These are phyloP conservation scores for Sylvia atricapilla DNA, from an alignment of 2,113 vertebrate species.

Conservation along the genomic window DNA sequence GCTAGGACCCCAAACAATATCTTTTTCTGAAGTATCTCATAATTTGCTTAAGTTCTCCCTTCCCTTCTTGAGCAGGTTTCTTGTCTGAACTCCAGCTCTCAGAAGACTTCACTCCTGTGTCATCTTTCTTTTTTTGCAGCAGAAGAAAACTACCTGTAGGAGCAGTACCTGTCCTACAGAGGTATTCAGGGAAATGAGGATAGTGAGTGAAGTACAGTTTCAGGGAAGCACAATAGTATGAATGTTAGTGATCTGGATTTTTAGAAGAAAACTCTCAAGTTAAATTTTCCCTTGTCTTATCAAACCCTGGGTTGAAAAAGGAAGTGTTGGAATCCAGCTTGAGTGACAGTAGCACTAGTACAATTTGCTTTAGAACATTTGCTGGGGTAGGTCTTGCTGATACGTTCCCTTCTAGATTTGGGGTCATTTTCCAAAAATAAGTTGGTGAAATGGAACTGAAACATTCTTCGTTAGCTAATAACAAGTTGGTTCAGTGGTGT, in stretches of 20 bases:
- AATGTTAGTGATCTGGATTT: background rate
- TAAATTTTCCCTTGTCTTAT: background rate
- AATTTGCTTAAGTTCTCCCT: background rate
- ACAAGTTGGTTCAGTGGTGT: background rate
- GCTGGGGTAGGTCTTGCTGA: background rate
- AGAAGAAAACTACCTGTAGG: background rate
- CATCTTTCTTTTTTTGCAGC: background rate
- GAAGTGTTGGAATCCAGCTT: background rate
- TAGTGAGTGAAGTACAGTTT: background rate
- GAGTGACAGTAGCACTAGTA: background rate
- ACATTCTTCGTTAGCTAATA: background rate
- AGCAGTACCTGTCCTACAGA: background rate
- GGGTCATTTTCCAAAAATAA: background rate
- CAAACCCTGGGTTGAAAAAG: background rate
- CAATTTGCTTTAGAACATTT: background rate
- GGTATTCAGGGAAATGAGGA: background rate
- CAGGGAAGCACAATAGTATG: background rate
- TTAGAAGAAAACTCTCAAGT: background rate
- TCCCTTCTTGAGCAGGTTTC: background rate
- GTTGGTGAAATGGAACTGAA: background rate
- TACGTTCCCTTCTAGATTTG: fast-evolving
- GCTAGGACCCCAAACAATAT: background rate
- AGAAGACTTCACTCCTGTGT: background rate
- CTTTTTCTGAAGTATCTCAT: background rate
- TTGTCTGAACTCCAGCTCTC: background rate